A percentile compares a stretch with the other conserved stretches of the same genome.
Conservation (phyloP, 2,797 vertebrate species). For the Rhodeus uyekii region DNA sequence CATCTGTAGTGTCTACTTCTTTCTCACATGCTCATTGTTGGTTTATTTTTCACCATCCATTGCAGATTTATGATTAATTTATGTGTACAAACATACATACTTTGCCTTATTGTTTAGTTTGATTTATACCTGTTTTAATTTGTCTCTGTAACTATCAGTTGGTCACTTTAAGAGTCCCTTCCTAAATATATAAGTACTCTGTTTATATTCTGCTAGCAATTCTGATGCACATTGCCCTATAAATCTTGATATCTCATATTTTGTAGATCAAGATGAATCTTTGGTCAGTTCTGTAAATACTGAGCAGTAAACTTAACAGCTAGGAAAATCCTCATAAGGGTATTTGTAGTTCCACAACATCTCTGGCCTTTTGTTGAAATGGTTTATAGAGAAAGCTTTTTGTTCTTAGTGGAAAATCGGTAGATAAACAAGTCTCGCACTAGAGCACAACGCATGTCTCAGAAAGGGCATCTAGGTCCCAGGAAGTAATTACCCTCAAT, state of each 20-base stretch:
- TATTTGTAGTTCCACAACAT: not conserved
- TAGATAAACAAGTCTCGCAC: slow-evolving; percentile 46
- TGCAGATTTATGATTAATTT: too few species aligned
- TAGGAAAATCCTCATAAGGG: not conserved
- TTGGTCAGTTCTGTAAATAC: not conserved
- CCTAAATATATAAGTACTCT: not conserved
- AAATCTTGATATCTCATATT: not conserved
- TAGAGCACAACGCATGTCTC: slow-evolving; percentile 24
- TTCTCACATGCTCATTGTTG: not conserved
- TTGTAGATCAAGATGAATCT: not conserved
- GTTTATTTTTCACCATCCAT: not conserved
- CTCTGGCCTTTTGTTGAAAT: slow-evolving; percentile 6
- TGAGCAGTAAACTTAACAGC: not conserved
- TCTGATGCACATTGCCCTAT: not conserved
- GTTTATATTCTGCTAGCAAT: not conserved
- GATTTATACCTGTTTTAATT: not conserved
- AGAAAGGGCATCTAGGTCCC: slow-evolving; percentile 49
- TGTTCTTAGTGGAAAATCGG: slow-evolving; percentile 31
- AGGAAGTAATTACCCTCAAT: slow-evolving; percentile 59
- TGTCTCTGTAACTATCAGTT: not conserved
- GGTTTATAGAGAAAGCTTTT: slow-evolving; percentile 26
- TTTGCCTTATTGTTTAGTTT: too few species aligned
- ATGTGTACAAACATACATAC: too few species aligned
- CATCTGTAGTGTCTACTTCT: not conserved
- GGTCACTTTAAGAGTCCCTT: not conserved